A percentile compares a stretch with the other conserved stretches of the same genome.
phyloP scores from a whole-genome alignment of 2,113 vertebrate species.

The Malaclemys terrapin region DNA sequence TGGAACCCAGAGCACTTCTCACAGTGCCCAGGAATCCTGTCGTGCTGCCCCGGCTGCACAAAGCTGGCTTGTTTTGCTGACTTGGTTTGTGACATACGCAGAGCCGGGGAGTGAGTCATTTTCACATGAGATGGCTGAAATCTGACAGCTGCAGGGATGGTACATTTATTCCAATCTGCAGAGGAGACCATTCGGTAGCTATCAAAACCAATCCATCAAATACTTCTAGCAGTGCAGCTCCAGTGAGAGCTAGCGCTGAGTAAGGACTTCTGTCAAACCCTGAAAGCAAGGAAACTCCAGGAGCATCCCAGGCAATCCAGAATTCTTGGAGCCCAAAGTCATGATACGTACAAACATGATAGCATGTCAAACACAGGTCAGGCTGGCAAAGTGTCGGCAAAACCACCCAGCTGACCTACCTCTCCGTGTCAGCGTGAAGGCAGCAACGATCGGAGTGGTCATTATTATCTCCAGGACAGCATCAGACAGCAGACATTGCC shows the following conservation, averaged over 20 bases:
- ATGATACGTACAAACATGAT: background rate
- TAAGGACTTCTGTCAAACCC: background rate
- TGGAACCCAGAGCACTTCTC: too few relatives aligned
- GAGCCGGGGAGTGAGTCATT: background rate
- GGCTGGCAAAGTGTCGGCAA: background rate
- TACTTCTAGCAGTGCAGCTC: background rate
- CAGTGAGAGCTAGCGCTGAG: background rate
- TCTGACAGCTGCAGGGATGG: background rate
- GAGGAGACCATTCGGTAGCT: background rate
- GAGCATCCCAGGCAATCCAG: background rate
- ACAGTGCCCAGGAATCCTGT: background rate
- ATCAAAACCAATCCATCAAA: background rate
- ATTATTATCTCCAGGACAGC: background rate
- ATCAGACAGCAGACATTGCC: background rate
- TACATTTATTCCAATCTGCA: background rate
- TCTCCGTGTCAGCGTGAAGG: background rate
- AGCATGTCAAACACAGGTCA: background rate
- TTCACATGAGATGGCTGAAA: background rate
- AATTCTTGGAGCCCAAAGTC: background rate
- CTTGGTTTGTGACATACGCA: background rate
- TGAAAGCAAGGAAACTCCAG: background rate
- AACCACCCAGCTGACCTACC: background rate
- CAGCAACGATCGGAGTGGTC: background rate
- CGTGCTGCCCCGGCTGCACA: background rate
- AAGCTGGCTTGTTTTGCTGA: background rate